Evolutionary conservation across 1,140 invertebrate genomes (phyloP).

Genomic region (Drosophila novamexicana): DNA sequence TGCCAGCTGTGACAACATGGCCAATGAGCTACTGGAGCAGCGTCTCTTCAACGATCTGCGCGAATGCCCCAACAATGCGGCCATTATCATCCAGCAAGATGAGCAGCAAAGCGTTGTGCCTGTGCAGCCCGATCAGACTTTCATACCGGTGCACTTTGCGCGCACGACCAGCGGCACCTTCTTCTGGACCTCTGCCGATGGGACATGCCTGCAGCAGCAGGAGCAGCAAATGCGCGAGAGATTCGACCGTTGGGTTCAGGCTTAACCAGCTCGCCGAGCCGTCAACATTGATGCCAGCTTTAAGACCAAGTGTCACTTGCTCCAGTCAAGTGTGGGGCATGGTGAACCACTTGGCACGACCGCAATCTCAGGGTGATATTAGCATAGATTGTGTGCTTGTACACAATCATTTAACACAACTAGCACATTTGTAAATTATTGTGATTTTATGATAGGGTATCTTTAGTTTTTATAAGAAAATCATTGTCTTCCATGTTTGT

Average conservation of each 20-base stretch:
- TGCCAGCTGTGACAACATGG: slow-evolving; percentile 85
- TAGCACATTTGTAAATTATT: slow-evolving; percentile 54
- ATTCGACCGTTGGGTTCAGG: slow-evolving; percentile 88
- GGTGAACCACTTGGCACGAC: slow-evolving; percentile 52
- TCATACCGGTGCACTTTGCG: slow-evolving; percentile 87
- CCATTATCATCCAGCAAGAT: slow-evolving; percentile 87
- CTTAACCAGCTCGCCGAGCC: slow-evolving; percentile 75
- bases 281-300: slow-evolving; percentile 85
- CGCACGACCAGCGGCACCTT: slow-evolving; percentile 89
- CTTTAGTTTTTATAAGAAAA: slow-evolving; percentile 55
- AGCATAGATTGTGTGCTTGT: slow-evolving; percentile 57
- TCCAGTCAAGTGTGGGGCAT: slow-evolving; percentile 28
- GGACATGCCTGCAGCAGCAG: slow-evolving; percentile 82
- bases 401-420: slow-evolving; percentile 29
- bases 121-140: slow-evolving; percentile 86
- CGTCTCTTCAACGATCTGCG: slow-evolving; percentile 87
- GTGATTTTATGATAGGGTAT: slow-evolving; percentile 53
- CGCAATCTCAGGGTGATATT: slow-evolving; percentile 84
- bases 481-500: slow-evolving; percentile 83
- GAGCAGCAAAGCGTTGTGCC: slow-evolving; percentile 86
- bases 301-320: slow-evolving; percentile 85
- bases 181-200: slow-evolving; percentile 87
- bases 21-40: slow-evolving; percentile 87
- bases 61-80: slow-evolving; percentile 86
- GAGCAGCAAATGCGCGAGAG: slow-evolving; percentile 85